Percentiles rank a stretch among this genome's conserved stretches.
Conservation (phyloP, 2,797 vertebrate genomes). For the Eptatretus atami region DNA sequence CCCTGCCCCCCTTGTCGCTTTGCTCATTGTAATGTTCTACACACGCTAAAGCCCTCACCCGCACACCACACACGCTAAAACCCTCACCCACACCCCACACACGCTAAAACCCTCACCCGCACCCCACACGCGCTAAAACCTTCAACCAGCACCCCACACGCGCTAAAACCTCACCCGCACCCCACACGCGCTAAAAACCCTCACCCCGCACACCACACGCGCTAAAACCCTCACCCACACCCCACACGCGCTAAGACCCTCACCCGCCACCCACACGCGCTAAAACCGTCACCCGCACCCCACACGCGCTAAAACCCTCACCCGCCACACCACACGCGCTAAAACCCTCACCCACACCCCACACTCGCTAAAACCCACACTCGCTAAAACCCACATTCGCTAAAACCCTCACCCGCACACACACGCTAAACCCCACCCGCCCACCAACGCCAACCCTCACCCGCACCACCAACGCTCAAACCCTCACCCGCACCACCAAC, state of each 20-base stretch:
- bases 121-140: not conserved
- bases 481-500: not conserved
- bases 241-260: no score
- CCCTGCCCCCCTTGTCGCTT: not conserved
- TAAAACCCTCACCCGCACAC: not conserved
- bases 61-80: not conserved
- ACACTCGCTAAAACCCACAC: no score
- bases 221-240: no score
- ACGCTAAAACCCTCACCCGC: not conserved
- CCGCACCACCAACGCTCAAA: not conserved
- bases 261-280: no score
- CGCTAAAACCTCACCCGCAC: not conserved
- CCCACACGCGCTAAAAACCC: not conserved
- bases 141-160: not conserved
- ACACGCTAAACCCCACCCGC: no score
- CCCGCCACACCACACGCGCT: not conserved
- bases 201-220: not conserved
- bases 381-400: no score
- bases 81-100: not conserved
- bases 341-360: not conserved
- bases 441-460: no score
- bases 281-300: not conserved
- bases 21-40: not conserved
- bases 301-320: no score
- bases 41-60: not conserved